Percentiles rank a stretch among this genome's conserved stretches.
phyloP scores from a whole-genome alignment of 2,797 vertebrate species.

The Phyllotis vaccarum region DNA sequence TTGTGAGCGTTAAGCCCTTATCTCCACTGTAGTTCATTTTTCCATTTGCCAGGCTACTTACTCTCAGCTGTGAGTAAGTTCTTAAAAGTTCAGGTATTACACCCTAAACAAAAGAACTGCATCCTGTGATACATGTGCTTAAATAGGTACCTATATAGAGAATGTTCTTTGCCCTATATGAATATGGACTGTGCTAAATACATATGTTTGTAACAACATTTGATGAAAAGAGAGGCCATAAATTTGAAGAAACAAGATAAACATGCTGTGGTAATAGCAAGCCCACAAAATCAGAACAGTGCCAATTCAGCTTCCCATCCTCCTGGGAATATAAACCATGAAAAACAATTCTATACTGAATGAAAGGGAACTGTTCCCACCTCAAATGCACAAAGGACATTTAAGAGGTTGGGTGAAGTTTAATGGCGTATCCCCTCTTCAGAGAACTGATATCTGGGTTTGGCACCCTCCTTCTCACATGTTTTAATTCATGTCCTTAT shows the following conservation, averaged over 20 bases:
- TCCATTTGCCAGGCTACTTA: background rate
- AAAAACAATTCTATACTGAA: background rate
- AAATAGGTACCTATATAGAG: background rate
- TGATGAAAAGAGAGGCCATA: background rate
- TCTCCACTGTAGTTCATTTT: background rate
- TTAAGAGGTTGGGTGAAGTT: background rate
- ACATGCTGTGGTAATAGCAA: background rate
- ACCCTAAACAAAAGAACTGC: background rate
- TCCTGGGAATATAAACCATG: background rate
- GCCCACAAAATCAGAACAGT: background rate
- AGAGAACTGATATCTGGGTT: background rate
- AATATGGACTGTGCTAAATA: background rate
- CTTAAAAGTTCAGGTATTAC: background rate
- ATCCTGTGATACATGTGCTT: background rate
- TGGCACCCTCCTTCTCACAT: background rate
- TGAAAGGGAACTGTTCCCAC: background rate
- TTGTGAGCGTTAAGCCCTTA: background rate
- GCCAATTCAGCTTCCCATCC: fast-evolving
- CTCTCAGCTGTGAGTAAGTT: background rate
- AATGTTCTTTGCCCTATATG: background rate
- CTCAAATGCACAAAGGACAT: background rate
- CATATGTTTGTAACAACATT: no score
- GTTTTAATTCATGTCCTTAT: background rate
- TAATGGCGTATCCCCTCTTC: background rate
- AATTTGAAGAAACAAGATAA: background rate